Base-by-base conservation (phyloP, 2,113 vertebrate species). In the Actenoides hombroni region DNA sequence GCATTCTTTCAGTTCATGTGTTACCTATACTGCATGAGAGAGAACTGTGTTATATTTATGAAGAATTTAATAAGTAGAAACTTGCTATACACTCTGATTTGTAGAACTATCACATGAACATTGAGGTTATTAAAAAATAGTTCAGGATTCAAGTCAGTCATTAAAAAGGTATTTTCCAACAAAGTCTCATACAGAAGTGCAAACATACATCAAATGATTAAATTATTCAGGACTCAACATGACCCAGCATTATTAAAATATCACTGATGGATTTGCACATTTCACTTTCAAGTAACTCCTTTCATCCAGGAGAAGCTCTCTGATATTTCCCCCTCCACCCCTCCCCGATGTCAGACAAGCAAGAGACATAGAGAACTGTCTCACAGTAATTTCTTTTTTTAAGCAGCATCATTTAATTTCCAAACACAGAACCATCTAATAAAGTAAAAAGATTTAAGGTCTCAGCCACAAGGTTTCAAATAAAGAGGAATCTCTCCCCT, bases 81-180 rank as follows among this genome's bases (percentile, higher is more conserved):
- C 78, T 88, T 94, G 76, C 63, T 33, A 67, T 31, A 83, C 13
- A 61, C 48, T 61, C 40, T 69, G 85, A 88, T 89, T 86, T 90
- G 70, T 17, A 80, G 70, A 91, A 46, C 60, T 65, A 94, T 54
- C 75, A 73, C 53, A 87, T n/a, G 70, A 91, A 83, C 67, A 59
- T 2, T 4, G 25, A 93, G 11, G 42, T 94, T 94, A 97, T 91
- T 86, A 94, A 90, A 97, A 90, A 76, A 86, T 11, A 94, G 64
- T 91, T 95, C 49, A 84, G 68, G 68, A 76, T 94, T 95, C 83
- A 68, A 93, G 79, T 59, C 83, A 87, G 91, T 96, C 91, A 96
- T 92, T 95, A 96, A 95, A 97, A 96, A 94, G 92, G 84, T 92
- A 95, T 97, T 96, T 94, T 92, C 96, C 4, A 16, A 91, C 77